Evolutionary conservation across 2,797 vertebrate species (phyloP).

Genomic region (Megalops cyprinoides): DNA sequence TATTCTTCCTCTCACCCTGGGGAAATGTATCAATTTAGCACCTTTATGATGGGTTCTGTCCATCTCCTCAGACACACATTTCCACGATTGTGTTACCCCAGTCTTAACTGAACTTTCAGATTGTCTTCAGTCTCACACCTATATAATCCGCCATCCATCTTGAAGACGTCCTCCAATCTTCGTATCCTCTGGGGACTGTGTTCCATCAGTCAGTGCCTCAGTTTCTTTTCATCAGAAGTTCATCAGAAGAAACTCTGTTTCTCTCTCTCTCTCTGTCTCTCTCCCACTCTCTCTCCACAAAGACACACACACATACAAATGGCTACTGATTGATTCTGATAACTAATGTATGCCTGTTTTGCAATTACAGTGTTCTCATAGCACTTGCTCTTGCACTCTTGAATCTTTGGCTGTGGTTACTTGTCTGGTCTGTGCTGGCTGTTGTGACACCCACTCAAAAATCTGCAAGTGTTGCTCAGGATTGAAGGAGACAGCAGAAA

Average conservation of each 20-base stretch:
- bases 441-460: not conserved
- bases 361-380: not conserved
- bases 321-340: too few relatives aligned
- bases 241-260: too few relatives aligned
- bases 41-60: not conserved
- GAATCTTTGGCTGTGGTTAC: not conserved
- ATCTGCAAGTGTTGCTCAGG: not conserved
- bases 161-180: not conserved
- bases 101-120: not conserved
- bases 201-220: conserved; percentile 9
- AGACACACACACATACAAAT: not conserved
- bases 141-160: not conserved
- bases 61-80: not conserved
- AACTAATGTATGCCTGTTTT: not conserved
- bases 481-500: not conserved
- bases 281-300: too few relatives aligned
- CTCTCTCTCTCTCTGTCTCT: too few relatives aligned
- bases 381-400: not conserved
- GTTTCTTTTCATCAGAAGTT: too few relatives aligned
- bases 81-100: not conserved
- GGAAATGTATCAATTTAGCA: not conserved
- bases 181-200: not conserved
- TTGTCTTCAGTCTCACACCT: not conserved
- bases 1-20: not conserved
- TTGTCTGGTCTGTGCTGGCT: not conserved